These are phyloP conservation scores for Toxotes jaculatrix DNA, from an alignment of 2,113 vertebrate genomes.

Conservation along the genomic window DNA sequence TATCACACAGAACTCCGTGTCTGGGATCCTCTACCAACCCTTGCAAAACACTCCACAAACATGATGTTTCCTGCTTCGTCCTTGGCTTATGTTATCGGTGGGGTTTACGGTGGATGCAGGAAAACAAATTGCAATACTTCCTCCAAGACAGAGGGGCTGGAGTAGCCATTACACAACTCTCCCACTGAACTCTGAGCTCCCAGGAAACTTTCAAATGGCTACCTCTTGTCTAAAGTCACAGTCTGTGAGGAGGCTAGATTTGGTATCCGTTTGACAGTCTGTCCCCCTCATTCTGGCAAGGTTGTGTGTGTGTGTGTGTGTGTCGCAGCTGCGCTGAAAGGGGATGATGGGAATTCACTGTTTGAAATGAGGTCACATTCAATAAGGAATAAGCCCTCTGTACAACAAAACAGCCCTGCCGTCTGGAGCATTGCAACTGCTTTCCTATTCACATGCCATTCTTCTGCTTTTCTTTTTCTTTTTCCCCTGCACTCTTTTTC, in stretches of 20 bases:
- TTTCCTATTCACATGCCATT: conserved; percentile 59
- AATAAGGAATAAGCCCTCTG: conserved; percentile 52
- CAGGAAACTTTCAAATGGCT: conserved; percentile 41
- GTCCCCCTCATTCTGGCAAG: conserved; percentile 41
- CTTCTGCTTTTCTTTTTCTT: conserved; percentile 27
- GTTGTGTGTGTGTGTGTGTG: background rate
- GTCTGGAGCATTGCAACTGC: conserved; percentile 43
- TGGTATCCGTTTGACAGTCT: conserved; percentile 26
- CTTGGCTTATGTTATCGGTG: conserved; percentile 51
- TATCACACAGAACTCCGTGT: conserved; percentile 38
- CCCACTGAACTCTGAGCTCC: conserved; percentile 28
- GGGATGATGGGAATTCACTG: conserved; percentile 55
- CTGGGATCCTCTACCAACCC: conserved; percentile 44
- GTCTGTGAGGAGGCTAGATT: conserved; percentile 3
- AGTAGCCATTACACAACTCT: conserved; percentile 36
- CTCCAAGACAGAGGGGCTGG: conserved; percentile 27
- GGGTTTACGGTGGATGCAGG: conserved; percentile 45
- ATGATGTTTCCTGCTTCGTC: conserved; percentile 53
- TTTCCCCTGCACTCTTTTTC: background rate
- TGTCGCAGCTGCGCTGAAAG: conserved; percentile 57
- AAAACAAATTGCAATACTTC: conserved; percentile 56
- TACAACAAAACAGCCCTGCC: conserved; percentile 46
- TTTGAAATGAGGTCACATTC: conserved; percentile 73
- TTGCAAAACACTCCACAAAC: conserved; percentile 39
- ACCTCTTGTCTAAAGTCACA: conserved; percentile 14